A percentile compares a stretch with the other conserved stretches of the same genome.
Conservation (phyloP, 37 sponge, comb jelly and placozoan species). For the Ephydatia muelleri region DNA sequence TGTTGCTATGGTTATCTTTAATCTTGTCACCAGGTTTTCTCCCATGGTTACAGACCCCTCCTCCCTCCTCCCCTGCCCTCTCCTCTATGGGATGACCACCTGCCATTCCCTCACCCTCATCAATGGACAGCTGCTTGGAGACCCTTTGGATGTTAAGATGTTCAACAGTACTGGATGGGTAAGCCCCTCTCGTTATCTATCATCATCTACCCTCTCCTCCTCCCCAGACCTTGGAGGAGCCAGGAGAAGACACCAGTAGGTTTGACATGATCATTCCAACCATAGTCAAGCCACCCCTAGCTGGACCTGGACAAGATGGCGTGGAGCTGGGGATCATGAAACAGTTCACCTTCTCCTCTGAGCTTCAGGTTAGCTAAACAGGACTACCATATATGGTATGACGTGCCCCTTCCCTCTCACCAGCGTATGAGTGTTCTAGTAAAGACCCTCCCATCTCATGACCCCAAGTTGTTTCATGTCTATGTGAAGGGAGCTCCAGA, state of each 20-base stretch:
- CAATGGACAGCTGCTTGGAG: constrained; percentile 76
- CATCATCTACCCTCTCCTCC: not conserved
- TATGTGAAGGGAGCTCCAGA: constrained; percentile 93
- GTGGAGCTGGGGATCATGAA: constrained; percentile 64
- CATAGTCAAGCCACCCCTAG: constrained; percentile 40
- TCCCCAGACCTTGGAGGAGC: not conserved
- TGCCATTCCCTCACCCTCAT: constrained; percentile 85
- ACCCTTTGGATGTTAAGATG: constrained; percentile 94
- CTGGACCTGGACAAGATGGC: not conserved
- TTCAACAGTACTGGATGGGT: constrained; percentile 85
- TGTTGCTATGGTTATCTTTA: not conserved
- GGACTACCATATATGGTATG: constrained; percentile 1
- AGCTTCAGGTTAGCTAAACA: constrained; percentile 49
- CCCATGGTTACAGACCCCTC: constrained; percentile 36
- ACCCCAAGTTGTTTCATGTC: constrained; percentile 48
- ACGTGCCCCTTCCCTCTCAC: not conserved
- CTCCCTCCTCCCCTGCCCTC: constrained; percentile 20
- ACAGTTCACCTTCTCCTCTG: constrained; percentile 87
- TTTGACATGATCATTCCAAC: constrained; percentile 62
- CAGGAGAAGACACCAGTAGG: constrained; percentile 43
- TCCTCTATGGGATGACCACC: constrained; percentile 77
- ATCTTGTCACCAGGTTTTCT: constrained; percentile 25
- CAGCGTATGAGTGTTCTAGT: constrained; percentile 84
- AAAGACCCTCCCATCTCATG: constrained; percentile 30
- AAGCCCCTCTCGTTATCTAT: constrained; percentile 5